Conservation (phyloP, 2,797 vertebrate genomes). For the Sciurus carolinensis region DNA sequence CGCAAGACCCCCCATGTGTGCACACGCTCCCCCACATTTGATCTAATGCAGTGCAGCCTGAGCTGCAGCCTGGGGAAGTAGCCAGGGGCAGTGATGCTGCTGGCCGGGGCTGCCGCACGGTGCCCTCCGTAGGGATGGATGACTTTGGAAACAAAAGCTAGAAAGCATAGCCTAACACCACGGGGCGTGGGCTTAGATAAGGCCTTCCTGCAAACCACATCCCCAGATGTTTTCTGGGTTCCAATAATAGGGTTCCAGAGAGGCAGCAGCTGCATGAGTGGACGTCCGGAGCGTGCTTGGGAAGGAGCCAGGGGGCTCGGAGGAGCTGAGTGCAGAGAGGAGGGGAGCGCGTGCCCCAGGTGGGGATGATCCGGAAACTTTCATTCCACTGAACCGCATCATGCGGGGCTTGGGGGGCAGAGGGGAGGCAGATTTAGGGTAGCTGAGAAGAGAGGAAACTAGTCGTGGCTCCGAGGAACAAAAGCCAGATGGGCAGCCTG, state of each 20-base stretch:
- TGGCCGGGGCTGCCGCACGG: fast-evolving
- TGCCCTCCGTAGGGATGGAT: not conserved
- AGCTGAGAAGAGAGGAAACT: not conserved
- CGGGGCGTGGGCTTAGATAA: not conserved
- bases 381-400: no score
- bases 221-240: not conserved
- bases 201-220: fast-evolving
- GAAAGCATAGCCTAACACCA: not conserved
- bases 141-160: not conserved
- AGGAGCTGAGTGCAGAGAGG: no score
- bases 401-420: not conserved
- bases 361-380: not conserved
- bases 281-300: not conserved
- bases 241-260: not conserved
- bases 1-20: fast-evolving
- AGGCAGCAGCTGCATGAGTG: not conserved
- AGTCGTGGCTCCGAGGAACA: not conserved
- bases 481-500: fast-evolving
- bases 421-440: not conserved
- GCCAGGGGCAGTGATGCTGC: fast-evolving
- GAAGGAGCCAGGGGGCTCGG: fast-evolving
- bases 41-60: fast-evolving
- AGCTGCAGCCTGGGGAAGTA: not conserved
- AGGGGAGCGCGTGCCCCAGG: fast-evolving
- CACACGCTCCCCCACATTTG: not conserved